Percentiles rank a stretch among this genome's conserved stretches.
Evolutionary conservation across 1,140 invertebrate genomes (phyloP).

Genomic region (Calliphora vicina): DNA sequence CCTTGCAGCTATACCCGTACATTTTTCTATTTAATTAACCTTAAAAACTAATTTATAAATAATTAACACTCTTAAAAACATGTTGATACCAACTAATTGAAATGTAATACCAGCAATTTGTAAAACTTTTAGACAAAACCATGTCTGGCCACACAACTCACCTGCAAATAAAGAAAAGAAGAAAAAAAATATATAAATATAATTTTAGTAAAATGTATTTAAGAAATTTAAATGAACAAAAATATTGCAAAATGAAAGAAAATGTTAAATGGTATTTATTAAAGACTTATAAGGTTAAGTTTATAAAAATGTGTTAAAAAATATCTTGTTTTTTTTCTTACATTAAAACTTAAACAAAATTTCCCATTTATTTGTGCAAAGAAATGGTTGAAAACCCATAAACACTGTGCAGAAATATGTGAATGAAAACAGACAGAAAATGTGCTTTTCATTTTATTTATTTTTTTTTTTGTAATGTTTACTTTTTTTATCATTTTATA

Average conservation of each 20-base stretch:
- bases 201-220: not conserved
- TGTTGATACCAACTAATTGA: not conserved
- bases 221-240: too few relatives aligned
- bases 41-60: not conserved
- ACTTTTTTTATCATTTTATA: too few relatives aligned
- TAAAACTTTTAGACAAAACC: not conserved
- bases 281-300: too few relatives aligned
- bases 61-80: not conserved
- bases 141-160: not conserved
- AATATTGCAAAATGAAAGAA: too few relatives aligned
- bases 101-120: not conserved
- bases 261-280: too few relatives aligned
- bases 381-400: not conserved
- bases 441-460: not conserved
- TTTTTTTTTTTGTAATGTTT: not conserved
- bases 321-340: too few relatives aligned
- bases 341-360: not conserved
- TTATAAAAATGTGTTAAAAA: too few relatives aligned
- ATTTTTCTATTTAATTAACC: too few relatives aligned
- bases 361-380: not conserved
- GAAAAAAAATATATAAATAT: too few relatives aligned
- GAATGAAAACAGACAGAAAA: not conserved
- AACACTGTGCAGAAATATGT: not conserved
- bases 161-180: not conserved
- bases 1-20: too few relatives aligned